Conservation (phyloP, 2,888 invertebrate species). For the Cryptus armator region DNA sequence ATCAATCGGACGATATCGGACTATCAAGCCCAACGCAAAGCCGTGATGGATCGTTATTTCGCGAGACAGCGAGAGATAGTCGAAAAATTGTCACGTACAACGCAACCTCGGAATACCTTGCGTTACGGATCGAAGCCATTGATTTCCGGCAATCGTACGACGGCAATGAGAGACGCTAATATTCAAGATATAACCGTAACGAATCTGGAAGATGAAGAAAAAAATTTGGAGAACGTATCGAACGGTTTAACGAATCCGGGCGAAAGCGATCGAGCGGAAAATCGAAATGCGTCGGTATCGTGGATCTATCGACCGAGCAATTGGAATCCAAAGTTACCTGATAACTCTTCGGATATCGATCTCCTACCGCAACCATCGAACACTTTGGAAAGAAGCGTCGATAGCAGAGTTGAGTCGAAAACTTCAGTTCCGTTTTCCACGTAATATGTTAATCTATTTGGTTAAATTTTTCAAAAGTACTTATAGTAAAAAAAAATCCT, state of each 20-base stretch:
- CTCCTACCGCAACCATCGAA: constrained; percentile 37
- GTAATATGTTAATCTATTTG: too few relatives aligned
- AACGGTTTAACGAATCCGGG: background rate
- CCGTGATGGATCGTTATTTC: constrained; percentile 76
- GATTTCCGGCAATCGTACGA: background rate
- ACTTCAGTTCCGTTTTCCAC: too few relatives aligned
- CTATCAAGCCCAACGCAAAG: constrained; percentile 75
- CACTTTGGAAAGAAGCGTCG: background rate
- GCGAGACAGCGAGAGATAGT: constrained; percentile 73
- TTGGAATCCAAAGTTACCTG: constrained; percentile 26
- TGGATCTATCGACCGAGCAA: constrained; percentile 29
- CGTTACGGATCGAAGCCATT: background rate
- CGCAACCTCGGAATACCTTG: background rate
- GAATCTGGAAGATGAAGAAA: background rate
- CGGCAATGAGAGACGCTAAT: background rate
- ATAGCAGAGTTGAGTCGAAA: constrained; percentile 22
- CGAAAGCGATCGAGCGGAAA: background rate
- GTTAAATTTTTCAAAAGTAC: too few relatives aligned
- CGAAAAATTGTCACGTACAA: constrained; percentile 63
- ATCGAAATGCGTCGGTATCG: background rate
- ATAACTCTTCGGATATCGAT: constrained; percentile 34
- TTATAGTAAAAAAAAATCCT: too few relatives aligned
- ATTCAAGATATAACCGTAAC: background rate
- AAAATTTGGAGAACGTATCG: background rate
- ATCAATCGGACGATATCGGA: constrained; percentile 68